Evolutionary conservation across 2,797 vertebrate genomes (phyloP).

Genomic region (Thripadectes ignobilis): DNA sequence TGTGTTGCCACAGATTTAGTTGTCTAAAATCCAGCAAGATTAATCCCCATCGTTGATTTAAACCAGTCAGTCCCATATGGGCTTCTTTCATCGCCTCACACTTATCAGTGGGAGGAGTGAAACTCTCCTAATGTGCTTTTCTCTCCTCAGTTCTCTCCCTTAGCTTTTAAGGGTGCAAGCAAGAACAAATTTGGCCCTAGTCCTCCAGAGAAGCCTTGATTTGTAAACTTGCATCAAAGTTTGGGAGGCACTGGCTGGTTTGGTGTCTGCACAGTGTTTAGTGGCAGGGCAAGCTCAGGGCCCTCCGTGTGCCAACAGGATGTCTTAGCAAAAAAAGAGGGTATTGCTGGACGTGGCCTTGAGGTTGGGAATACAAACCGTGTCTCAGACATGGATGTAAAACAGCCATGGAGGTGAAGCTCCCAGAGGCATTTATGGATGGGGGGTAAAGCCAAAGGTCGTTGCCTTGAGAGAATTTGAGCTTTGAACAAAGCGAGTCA

Average conservation of each 20-base stretch:
- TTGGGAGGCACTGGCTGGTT: neutral
- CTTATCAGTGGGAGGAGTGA: neutral
- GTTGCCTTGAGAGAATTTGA: neutral
- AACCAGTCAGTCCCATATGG: neutral
- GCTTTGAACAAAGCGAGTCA: neutral
- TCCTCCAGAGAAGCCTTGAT: neutral
- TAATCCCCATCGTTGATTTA: neutral
- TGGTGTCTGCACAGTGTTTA: neutral
- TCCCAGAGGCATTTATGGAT: neutral
- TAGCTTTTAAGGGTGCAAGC: neutral
- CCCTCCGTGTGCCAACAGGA: rapidly evolving
- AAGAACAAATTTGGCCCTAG: neutral
- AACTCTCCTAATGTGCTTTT: neutral
- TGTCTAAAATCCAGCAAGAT: neutral
- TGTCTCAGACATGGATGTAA: neutral
- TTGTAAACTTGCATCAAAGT: neutral
- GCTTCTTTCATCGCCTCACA: neutral
- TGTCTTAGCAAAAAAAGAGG: neutral
- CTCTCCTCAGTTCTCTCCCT: neutral
- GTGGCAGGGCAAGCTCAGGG: neutral
- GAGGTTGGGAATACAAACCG: neutral
- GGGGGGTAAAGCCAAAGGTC: neutral
- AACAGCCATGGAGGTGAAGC: neutral
- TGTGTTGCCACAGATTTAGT: neutral
- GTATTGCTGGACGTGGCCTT: neutral